phyloP scores from a whole-genome alignment of 2,113 vertebrate species.

The Microtus pennsylvanicus region DNA sequence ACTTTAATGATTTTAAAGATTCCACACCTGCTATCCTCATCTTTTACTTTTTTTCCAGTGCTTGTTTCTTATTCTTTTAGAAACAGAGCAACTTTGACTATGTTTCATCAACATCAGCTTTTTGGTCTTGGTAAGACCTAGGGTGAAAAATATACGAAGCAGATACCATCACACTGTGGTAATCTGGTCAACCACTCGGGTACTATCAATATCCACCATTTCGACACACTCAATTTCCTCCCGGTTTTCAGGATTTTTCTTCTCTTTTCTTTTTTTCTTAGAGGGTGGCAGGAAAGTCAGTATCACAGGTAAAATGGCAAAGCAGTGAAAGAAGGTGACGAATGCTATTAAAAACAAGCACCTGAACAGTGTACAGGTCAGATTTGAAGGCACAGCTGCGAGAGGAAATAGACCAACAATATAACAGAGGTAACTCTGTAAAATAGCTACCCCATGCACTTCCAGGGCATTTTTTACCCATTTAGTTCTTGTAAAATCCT shows the following conservation, averaged over 20 bases:
- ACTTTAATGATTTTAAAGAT: constrained; percentile 78
- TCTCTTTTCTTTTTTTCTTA: constrained; percentile 93
- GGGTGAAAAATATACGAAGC: constrained; percentile 85
- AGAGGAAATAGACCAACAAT: constrained; percentile 96
- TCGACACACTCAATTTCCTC: constrained; percentile 98
- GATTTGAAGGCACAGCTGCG: constrained; percentile 97
- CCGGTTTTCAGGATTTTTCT: constrained; percentile 90
- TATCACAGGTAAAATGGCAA: constrained; percentile 98
- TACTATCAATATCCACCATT: constrained; percentile 98
- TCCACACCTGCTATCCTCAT: constrained; percentile 67
- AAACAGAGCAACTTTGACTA: constrained; percentile 64
- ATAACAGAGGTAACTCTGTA: constrained; percentile 99
- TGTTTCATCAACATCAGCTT: constrained; percentile 81
- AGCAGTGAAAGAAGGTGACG: constrained; percentile 98
- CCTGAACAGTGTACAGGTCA: constrained; percentile 98
- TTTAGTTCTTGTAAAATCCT: constrained; percentile 97
- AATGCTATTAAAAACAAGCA: constrained; percentile 98
- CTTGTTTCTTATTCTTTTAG: constrained; percentile 78
- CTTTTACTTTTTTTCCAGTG: constrained; percentile 77
- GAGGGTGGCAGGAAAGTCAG: constrained; percentile 98
- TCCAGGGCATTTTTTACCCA: constrained; percentile 98
- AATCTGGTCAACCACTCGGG: constrained; percentile 98
- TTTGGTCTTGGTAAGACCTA: constrained; percentile 86
- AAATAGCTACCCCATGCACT: constrained; percentile 96
- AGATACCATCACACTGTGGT: constrained; percentile 94